phyloP scores from a whole-genome alignment of 2,797 vertebrate genomes.

The Gymnothorax javanicus region DNA sequence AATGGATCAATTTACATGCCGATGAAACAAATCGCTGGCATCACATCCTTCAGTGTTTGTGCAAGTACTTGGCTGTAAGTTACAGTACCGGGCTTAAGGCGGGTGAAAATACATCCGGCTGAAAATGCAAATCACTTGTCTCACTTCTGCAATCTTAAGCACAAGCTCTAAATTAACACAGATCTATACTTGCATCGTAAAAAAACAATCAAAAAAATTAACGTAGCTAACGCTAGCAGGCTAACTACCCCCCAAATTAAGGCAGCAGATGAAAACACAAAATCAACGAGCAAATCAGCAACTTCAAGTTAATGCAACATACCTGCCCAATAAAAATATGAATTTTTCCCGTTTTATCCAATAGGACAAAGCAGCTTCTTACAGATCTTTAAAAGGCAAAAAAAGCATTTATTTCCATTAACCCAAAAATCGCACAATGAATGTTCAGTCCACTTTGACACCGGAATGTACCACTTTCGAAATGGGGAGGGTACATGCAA shows the following conservation, averaged over 20 bases:
- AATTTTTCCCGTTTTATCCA: not conserved
- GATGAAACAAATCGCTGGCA: slow-evolving; percentile 43
- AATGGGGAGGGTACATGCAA: not conserved
- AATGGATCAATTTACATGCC: slow-evolving; percentile 62
- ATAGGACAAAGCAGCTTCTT: not conserved
- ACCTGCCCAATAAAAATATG: slow-evolving; percentile 12
- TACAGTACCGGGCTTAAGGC: not conserved
- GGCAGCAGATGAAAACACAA: not conserved
- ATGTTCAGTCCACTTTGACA: slow-evolving; percentile 23
- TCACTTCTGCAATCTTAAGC: not conserved
- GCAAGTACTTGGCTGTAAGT: not conserved
- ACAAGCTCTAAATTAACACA: not conserved
- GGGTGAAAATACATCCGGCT: not conserved
- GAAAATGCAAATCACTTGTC: not conserved
- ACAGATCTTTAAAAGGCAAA: not conserved
- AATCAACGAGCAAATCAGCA: not conserved
- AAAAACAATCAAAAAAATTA: not conserved
- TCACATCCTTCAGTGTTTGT: not conserved
- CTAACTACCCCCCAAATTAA: not conserved
- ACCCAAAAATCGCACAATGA: slow-evolving; percentile 20
- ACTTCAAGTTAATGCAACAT: slow-evolving; percentile 3
- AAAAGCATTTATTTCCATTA: not conserved
- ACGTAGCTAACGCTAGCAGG: not conserved
- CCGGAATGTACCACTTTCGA: slow-evolving; percentile 24
- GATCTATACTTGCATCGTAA: not conserved